Percentiles rank a stretch among this genome's conserved stretches.
phyloP scores from a whole-genome alignment of 2,888 invertebrate species.

The Heterodera filipjevi region DNA sequence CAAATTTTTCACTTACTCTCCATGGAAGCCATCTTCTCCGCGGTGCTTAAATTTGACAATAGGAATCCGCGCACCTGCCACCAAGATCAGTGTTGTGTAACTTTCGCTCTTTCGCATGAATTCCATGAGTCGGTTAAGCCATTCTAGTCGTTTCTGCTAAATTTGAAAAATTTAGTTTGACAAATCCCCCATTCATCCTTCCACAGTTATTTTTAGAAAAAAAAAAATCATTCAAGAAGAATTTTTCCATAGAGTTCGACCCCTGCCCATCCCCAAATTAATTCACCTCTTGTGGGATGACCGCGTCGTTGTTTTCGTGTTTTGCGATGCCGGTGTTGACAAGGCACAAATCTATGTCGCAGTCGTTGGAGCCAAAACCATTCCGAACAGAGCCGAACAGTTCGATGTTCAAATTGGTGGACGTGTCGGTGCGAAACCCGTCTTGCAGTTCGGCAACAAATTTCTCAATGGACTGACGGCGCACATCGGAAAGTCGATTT shows the following conservation, averaged over 20 bases:
- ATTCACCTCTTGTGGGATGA: neutral
- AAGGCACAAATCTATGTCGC: conserved; percentile 25
- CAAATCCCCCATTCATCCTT: too few species aligned
- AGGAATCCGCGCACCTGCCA: conserved; percentile 70
- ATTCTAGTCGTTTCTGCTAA: neutral
- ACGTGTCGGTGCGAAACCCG: neutral
- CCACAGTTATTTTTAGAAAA: too few species aligned
- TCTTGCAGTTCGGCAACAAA: neutral
- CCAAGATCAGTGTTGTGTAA: neutral
- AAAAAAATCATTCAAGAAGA: neutral
- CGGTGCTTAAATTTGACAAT: conserved; percentile 71
- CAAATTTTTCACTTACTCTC: conserved; percentile 16
- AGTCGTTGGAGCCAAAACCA: conserved; percentile 23
- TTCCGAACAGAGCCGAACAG: conserved; percentile 23
- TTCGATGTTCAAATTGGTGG: neutral
- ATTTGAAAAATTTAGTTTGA: neutral
- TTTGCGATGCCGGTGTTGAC: conserved; percentile 10
- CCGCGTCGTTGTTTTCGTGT: neutral
- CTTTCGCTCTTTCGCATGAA: neutral
- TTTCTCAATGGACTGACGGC: neutral
- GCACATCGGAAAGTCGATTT: neutral
- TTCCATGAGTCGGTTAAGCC: neutral
- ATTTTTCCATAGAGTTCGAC: neutral
- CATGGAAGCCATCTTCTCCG: conserved; percentile 47
- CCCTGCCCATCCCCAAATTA: neutral